Evolutionary conservation across 2,113 vertebrate genomes (phyloP), one percentile per base, ranked within the genome.

Genomic region (Melanerpes aurifrons): DNA sequence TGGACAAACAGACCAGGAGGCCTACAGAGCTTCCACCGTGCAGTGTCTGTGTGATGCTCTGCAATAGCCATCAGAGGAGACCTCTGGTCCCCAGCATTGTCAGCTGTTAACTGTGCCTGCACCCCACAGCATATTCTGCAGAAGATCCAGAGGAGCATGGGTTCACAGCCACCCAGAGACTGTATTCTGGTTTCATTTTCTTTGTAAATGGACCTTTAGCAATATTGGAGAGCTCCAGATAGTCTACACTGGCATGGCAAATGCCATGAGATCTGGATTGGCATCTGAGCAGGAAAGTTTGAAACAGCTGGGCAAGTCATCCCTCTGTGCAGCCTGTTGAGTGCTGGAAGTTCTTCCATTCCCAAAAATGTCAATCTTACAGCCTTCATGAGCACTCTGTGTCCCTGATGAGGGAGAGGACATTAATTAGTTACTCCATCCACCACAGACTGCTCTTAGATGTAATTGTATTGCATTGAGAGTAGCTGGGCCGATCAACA

Each of bases 111-210:
- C 8, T 3, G 2, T 37, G 14, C 63, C 48, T 56, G 79, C 25
- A 3, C 50, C 1, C 0, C 58, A 6, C 1, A 0, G n/a, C 28
- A 3, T 2, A 10, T 58, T 54, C 82, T 86, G 68, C n/a, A 53
- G 54, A 37, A 61, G 47, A 13, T 53, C 56, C 35, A 19, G 47
- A 66, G 59, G 68, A 68, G 18, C 43, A 18, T 0, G 0, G 25
- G 28, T 37, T 58, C 48, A 1, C 6, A 68, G 63, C 63, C 58
- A 61, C 12, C 26, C 31, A 26, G 68, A 56, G 8, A 10, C 57
- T 12, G 18, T 6, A 4, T 64, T 70, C 59, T 63, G 31, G 3
- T 67, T 77, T 82, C 11, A 1, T 29, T 70, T 56, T 9, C 47
- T 43, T 48, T 63, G 48, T 81, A 37, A 59, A 43, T 17, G 25